phyloP scores from a whole-genome alignment of 2,797 vertebrate genomes.

The Xyrichtys novacula region DNA sequence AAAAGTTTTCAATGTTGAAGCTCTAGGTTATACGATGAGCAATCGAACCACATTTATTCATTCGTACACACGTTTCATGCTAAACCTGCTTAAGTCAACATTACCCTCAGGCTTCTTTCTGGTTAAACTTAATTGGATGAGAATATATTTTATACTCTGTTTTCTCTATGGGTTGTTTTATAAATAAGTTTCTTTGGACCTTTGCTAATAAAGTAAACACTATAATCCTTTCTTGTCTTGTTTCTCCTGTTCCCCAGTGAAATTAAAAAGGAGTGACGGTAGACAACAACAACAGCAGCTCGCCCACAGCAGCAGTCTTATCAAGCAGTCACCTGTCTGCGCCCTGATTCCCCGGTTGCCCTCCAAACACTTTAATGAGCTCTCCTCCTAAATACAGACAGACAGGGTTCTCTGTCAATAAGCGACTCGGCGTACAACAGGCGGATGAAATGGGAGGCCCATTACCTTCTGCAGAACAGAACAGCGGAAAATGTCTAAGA shows the following conservation, averaged over 20 bases:
- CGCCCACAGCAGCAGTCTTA: slow-evolving; percentile 31
- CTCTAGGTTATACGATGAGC: too few relatives aligned
- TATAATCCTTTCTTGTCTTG: not conserved
- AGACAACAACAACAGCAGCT: slow-evolving; percentile 23
- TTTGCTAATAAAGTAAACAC: slow-evolving; percentile 2
- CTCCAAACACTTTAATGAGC: slow-evolving; percentile 66
- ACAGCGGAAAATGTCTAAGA: slow-evolving; percentile 61
- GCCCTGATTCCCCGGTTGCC: slow-evolving; percentile 39
- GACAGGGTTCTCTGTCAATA: slow-evolving; percentile 47
- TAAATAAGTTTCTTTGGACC: not conserved
- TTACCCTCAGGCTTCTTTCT: too few relatives aligned
- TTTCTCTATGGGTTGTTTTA: not conserved
- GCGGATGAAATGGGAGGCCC: slow-evolving; percentile 41
- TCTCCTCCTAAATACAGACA: slow-evolving; percentile 60
- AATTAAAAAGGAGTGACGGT: slow-evolving; percentile 18
- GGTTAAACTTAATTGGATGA: too few relatives aligned
- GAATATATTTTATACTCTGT: not conserved
- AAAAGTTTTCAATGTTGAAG: too few relatives aligned
- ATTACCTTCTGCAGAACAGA: slow-evolving; percentile 53
- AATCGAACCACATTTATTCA: too few relatives aligned
- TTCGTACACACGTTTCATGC: too few relatives aligned
- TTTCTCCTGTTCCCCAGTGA: slow-evolving; percentile 22
- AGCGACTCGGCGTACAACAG: slow-evolving; percentile 38
- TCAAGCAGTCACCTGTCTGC: slow-evolving; percentile 57
- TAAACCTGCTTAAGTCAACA: too few relatives aligned